Evolutionary conservation across 1,140 invertebrate species (phyloP).

Genomic region (Geopemphigus sp.): DNA sequence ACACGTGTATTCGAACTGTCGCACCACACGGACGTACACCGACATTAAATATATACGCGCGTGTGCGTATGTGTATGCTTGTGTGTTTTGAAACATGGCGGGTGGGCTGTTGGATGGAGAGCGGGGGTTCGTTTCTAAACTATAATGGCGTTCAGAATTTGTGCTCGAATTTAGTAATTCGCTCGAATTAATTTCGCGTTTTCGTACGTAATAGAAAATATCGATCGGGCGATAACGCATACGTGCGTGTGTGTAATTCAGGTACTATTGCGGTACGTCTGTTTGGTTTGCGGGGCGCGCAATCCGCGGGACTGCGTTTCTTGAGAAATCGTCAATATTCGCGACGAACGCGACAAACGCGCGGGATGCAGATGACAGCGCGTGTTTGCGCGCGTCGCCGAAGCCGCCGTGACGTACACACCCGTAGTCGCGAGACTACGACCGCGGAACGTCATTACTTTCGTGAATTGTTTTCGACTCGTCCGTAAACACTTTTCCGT

Average conservation of each 20-base stretch:
- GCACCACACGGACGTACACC: no score
- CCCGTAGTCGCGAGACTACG: neutral
- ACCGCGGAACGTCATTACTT: neutral
- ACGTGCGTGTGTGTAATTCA: no score
- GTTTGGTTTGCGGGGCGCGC: neutral
- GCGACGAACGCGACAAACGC: no score
- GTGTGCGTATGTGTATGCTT: no score
- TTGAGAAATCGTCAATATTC: neutral
- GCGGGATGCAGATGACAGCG: conserved; percentile 8
- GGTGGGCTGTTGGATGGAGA: no score
- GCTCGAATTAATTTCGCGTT: conserved; percentile 18
- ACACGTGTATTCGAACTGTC: no score
- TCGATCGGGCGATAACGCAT: no score
- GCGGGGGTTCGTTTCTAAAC: neutral
- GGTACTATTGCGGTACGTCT: no score
- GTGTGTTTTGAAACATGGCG: no score
- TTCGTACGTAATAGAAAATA: conserved; percentile 15
- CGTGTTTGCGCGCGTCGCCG: neutral
- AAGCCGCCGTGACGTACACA: neutral
- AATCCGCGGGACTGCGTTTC: neutral
- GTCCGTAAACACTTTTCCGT: neutral
- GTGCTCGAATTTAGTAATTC: conserved; percentile 1
- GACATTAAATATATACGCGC: no score
- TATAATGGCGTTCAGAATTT: conserved; percentile 1
- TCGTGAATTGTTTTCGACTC: neutral